Evolutionary conservation across 1,140 invertebrate genomes (phyloP), one percentile per base, ranked within the genome.

Genomic region (Apis cerana): DNA sequence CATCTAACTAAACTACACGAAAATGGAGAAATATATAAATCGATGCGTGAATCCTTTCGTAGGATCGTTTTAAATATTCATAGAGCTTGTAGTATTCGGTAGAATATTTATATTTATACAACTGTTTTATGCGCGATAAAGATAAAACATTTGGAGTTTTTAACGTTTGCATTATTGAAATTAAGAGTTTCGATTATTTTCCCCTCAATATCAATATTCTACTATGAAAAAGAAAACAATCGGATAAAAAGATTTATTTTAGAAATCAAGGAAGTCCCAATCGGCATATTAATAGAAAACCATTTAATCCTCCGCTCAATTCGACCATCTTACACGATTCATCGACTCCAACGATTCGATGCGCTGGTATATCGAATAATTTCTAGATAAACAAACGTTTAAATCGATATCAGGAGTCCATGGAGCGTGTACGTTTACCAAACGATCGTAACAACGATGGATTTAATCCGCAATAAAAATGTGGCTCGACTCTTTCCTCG

Each of bases 381-480:
- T 56, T 65, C 19, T n/a, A n/a, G 11, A n/a, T 33, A 64, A 65
- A 56, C 27, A 33, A 62, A 9, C 27, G 43, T 50, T 17, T 19
- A 15, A 23, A 70, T 67, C 23, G 19, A 33, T n/a, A 27, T 65
- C 11, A 33, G 9, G 59, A 64, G 1, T 50, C 48, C 13, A 12
- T 62, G 12, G 21, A 21, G 23, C 4, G 15, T 23, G 21, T 52
- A 15, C 23, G 9, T 10, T 4, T 33, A 9, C 54, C n/a, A 23
- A 13, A 50, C 59, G 19, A 15, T 33, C 19, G 27, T 65, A 56
- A 76, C 74, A 27, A 65, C 48, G 48, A 5, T 12, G 74, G 50
- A 67, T 76, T 67, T 75, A 75, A 76, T 76, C 52, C 21, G 62
- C 19, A 64, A 76, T 67, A 43, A 67, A 76, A 56, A n/a, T 23